Evolutionary conservation across 2,113 vertebrate genomes (phyloP).

Genomic region (Alexandromys fortis): DNA sequence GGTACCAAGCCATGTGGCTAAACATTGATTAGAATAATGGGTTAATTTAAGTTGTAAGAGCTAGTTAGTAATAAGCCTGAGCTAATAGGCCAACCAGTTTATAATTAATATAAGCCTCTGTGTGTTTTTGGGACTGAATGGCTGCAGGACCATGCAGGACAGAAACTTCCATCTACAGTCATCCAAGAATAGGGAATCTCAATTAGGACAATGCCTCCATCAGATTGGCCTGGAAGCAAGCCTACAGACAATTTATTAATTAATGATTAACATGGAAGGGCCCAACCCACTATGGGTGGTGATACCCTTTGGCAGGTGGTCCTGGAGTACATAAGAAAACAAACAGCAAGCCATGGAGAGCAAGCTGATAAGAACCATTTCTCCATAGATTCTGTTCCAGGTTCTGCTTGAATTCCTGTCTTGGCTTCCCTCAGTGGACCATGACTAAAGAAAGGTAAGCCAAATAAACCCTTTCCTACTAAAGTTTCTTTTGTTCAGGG

Average conservation of each 20-base stretch:
- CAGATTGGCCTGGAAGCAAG: not conserved
- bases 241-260: not conserved
- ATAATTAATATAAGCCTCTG: no score
- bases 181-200: not conserved
- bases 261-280: not conserved
- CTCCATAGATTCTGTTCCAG: not conserved
- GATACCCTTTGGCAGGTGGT: not conserved
- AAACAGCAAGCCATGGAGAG: no score
- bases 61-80: no score
- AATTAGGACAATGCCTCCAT: not conserved
- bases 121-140: no score
- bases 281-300: not conserved
- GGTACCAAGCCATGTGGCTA: no score
- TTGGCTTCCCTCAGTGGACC: not conserved
- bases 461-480: not conserved
- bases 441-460: not conserved
- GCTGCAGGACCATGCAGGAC: no score
- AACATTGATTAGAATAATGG: no score
- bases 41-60: no score
- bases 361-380: no score
- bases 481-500: not conserved
- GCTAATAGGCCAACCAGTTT: no score
- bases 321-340: not conserved
- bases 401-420: not conserved
- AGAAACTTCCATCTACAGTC: not conserved